These are phyloP conservation scores for Leptogaster cylindrica DNA, from an alignment of 2,888 invertebrate genomes.

Conservation along the genomic window DNA sequence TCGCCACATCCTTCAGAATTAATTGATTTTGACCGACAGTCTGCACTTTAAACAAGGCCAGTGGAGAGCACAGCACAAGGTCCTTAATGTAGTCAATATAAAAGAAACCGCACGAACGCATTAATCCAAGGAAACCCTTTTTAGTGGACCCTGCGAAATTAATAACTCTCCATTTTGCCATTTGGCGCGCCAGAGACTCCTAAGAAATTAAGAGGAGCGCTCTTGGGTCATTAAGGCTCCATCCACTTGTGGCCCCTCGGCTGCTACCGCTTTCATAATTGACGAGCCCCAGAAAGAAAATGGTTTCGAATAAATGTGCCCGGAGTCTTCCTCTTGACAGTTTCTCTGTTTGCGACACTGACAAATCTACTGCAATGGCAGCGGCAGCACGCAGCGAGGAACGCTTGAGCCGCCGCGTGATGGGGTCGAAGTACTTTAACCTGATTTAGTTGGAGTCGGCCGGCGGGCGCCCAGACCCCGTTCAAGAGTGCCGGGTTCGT, in stretches of 20 bases:
- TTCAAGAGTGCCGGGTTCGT: neutral
- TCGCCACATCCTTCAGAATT: too few relatives aligned
- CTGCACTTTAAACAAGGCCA: neutral
- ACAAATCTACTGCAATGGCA: constrained; percentile 8
- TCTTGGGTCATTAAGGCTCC: constrained; percentile 34
- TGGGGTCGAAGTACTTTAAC: constrained; percentile 29
- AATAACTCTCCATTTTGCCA: constrained; percentile 26
- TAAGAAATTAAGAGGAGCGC: constrained; percentile 28
- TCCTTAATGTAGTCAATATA: neutral
- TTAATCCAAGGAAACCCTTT: constrained; percentile 14
- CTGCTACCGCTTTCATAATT: constrained; percentile 4
- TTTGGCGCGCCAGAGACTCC: neutral
- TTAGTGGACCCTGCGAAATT: constrained; percentile 14
- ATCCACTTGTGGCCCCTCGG: neutral
- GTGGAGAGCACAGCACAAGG: neutral
- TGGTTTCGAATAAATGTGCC: constrained; percentile 9
- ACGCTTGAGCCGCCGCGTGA: neutral
- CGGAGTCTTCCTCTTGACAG: constrained; percentile 21
- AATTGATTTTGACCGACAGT: too few relatives aligned
- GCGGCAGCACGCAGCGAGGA: constrained; percentile 26
- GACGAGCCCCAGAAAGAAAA: constrained; percentile 27
- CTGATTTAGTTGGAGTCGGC: constrained; percentile 11
- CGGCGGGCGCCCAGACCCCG: constrained; percentile 3
- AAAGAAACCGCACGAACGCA: too few relatives aligned
- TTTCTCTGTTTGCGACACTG: constrained; percentile 25